phyloP scores from a whole-genome alignment of 2,888 invertebrate species.

The Muscina levida region DNA sequence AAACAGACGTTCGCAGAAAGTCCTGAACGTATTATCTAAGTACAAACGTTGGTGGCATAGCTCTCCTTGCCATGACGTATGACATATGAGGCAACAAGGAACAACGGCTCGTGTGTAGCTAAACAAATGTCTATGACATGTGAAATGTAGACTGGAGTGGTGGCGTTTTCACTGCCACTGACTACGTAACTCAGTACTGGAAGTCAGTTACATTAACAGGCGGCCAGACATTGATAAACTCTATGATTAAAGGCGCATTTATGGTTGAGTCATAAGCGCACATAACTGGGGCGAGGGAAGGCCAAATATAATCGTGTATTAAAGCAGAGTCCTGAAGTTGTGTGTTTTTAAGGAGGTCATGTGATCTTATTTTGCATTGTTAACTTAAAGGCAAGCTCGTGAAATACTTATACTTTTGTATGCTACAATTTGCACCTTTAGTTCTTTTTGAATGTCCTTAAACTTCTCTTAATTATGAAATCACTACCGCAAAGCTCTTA shows the following conservation, averaged over 20 bases:
- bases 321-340: no score
- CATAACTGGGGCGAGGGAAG: no score
- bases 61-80: background rate
- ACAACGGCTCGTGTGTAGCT: background rate
- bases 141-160: conserved; percentile 50
- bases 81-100: background rate
- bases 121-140: conserved; percentile 53
- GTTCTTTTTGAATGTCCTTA: background rate
- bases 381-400: background rate
- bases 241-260: conserved; percentile 61
- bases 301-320: no score
- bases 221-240: conserved; percentile 62
- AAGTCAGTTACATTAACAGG: no score
- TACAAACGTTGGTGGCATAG: background rate
- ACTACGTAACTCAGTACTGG: conserved; percentile 18
- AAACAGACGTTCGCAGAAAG: conserved; percentile 19
- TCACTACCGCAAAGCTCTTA: background rate
- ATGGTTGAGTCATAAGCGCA: conserved; percentile 30
- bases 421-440: background rate
- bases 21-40: conserved; percentile 1
- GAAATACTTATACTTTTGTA: no score
- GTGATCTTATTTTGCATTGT: background rate
- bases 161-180: conserved; percentile 15
- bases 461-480: conserved; percentile 23
- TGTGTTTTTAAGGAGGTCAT: background rate